Percentiles rank a stretch among this genome's conserved stretches.
These are phyloP conservation scores for Parasteatoda tepidariorum DNA, from an alignment of 1,140 invertebrate species.

Conservation along the genomic window DNA sequence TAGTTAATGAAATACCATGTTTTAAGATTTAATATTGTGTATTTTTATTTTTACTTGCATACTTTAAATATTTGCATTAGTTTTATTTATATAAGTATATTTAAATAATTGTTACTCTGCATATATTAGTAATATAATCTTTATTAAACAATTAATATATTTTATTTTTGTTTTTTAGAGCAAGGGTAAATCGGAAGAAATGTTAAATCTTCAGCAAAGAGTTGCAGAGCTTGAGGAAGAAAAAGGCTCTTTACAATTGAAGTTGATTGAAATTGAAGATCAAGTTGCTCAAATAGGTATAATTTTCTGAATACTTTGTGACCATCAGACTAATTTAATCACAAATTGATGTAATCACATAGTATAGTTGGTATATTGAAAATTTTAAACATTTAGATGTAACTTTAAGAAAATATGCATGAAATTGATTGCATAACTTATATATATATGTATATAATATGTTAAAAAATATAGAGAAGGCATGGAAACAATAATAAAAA, in stretches of 20 bases:
- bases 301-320: too few relatives aligned
- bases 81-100: background rate
- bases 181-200: slow-evolving; percentile 39
- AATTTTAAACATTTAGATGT: too few relatives aligned
- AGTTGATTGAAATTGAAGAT: slow-evolving; percentile 83
- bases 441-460: too few relatives aligned
- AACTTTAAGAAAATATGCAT: too few relatives aligned
- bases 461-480: too few relatives aligned
- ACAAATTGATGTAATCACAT: too few relatives aligned
- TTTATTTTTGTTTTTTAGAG: background rate
- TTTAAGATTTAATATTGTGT: background rate
- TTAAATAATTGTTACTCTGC: background rate
- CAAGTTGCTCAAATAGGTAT: slow-evolving; percentile 67
- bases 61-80: background rate
- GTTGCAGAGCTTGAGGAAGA: slow-evolving; percentile 88
- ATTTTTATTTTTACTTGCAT: background rate
- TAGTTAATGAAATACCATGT: too few relatives aligned
- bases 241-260: slow-evolving; percentile 87
- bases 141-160: background rate
- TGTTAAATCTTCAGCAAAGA: slow-evolving; percentile 66
- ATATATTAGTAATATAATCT: background rate
- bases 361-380: too few relatives aligned
- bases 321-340: too few relatives aligned
- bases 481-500: too few relatives aligned
- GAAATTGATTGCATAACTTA: too few relatives aligned